Conservation (phyloP, 2,797 vertebrate genomes). For the Acanthis flammea region DNA sequence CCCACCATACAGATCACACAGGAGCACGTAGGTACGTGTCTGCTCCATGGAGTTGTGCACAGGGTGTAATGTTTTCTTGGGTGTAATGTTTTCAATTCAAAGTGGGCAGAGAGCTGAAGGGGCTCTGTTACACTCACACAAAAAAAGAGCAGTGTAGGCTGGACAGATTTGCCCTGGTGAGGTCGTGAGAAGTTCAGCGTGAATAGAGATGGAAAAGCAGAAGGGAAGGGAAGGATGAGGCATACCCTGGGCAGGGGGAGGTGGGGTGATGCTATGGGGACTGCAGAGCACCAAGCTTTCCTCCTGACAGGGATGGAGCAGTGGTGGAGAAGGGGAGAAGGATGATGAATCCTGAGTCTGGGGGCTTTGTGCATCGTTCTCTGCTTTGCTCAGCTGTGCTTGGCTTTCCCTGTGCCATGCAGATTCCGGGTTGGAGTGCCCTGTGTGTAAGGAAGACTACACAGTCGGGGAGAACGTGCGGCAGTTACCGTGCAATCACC, state of each 20-base stretch:
- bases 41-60: neutral
- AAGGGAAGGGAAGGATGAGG: neutral
- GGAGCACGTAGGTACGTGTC: slow-evolving; percentile 90
- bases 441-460: slow-evolving; percentile 98
- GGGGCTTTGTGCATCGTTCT: rapidly evolving
- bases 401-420: neutral
- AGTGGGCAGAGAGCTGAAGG: neutral
- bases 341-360: rapidly evolving
- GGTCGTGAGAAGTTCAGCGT: neutral
- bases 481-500: slow-evolving; percentile 95
- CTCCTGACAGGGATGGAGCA: neutral
- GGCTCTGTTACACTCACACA: neutral
- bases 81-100: neutral
- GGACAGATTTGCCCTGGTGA: neutral
- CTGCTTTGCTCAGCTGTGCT: neutral
- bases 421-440: slow-evolving; percentile 94
- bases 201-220: neutral
- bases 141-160: neutral
- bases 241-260: rapidly evolving
- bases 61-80: neutral
- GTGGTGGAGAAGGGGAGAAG: neutral
- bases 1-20: slow-evolving; percentile 89
- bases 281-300: neutral
- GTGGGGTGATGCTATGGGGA: neutral
- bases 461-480: slow-evolving; percentile 87